phyloP scores from a whole-genome alignment of 1,140 invertebrate species.

The Nebria ingens region DNA sequence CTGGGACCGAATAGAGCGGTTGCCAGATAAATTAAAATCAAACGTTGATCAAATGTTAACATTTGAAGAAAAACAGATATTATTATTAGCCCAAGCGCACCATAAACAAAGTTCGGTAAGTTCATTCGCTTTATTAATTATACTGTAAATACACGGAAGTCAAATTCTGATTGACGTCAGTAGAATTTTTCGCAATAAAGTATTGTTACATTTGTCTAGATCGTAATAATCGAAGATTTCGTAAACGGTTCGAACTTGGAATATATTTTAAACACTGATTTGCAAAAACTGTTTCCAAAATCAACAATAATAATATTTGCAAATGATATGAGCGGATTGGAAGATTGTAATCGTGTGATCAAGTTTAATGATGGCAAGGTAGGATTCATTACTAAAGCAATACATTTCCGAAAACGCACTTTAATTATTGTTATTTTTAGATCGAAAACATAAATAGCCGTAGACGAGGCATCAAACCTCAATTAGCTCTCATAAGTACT shows the following conservation, averaged over 20 bases:
- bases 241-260: neutral
- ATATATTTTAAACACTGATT: neutral
- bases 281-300: neutral
- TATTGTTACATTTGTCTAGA: neutral
- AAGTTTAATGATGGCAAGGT: neutral
- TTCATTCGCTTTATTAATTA: neutral
- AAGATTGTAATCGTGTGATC: neutral
- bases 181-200: neutral
- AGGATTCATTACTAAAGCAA: neutral
- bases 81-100: conserved; percentile 1
- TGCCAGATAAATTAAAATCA: conserved; percentile 6
- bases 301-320: neutral
- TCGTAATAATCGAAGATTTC: neutral
- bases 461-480: too few species aligned
- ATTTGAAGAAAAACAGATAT: neutral
- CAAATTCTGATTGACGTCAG: neutral
- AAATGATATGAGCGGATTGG: neutral
- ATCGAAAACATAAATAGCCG: too few species aligned
- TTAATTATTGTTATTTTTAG: too few species aligned
- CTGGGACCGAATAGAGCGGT: neutral
- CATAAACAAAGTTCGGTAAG: conserved; percentile 2
- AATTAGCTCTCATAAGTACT: too few species aligned
- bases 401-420: too few species aligned
- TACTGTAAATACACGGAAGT: too few species aligned
- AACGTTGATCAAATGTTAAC: neutral